Base-by-base conservation (phyloP, 2,113 vertebrate genomes). In the Anoura caudifer region DNA sequence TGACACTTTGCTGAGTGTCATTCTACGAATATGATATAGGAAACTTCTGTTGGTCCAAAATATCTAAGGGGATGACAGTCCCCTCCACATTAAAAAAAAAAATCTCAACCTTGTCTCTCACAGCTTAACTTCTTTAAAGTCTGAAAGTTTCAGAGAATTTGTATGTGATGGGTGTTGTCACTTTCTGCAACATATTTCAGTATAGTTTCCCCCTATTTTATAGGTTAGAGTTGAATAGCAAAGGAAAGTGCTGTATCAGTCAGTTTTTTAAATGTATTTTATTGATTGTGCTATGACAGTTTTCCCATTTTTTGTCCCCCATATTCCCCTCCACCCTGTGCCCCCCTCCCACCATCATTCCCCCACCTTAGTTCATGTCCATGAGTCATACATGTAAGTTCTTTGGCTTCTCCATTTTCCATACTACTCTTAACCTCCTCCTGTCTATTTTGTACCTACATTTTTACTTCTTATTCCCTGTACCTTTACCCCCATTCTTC, bases 61-160 rank as follows among this genome's bases (percentile, higher is more conserved):
- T 67, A 45, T 38, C 5, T 8, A 87, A 59, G 50, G 16, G n/a
- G 67, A 76, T 15, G n/a, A 7, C 2, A n/a, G 4, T 77, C 0
- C 0, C 0, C 10, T 81, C 33, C 24, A 77, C 19, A 26, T 50
- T n/a, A 43, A 90, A 72, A 88, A 72, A 88, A 50, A 72, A 41
- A 5, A 33, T n/a, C 3, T 50, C n/a, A 52, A 65, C 75, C 2
- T 5, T 26, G 14, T 41, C 17, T 10, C 14, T 61, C 38, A 65
- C 11, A 73, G 50, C 67, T 81, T 50, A 59, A 73, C 14, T 38
- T 96, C 28, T 95, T 97, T 96, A 80, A 59, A 94, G 14, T 12
- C 56, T 33, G 73, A 6, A n/a, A n/a, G n/a, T 76, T 95, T 92
- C 54, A 92, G n/a, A 79, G 93, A 41, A 83, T 72, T 9, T 77